Conservation (phyloP, 1,140 invertebrate genomes). For the Nasonia longicornis region DNA sequence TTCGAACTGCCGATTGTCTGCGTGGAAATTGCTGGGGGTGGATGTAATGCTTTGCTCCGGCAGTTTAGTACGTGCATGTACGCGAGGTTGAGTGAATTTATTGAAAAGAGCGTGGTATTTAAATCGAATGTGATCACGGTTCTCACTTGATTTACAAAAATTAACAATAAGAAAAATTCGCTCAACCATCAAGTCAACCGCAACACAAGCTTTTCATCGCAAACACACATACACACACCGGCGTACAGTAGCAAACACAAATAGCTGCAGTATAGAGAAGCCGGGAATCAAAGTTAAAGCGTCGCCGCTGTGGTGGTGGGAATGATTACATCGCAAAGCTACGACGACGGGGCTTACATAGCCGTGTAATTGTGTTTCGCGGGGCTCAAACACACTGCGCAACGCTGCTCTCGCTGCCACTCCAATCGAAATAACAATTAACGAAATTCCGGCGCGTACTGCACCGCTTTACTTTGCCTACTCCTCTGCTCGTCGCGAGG, state of each 20-base stretch:
- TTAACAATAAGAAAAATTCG: no score
- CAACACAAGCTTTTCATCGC: no score
- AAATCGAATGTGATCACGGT: no score
- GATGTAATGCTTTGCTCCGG: not conserved
- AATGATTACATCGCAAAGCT: slow-evolving; percentile 19
- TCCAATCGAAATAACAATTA: slow-evolving; percentile 43
- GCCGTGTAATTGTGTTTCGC: slow-evolving; percentile 22
- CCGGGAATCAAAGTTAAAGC: not conserved
- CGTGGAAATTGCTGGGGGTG: not conserved
- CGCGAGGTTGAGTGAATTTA: not conserved
- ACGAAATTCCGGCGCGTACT: slow-evolving; percentile 25
- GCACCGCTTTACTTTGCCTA: not conserved
- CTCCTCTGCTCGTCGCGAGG: not conserved
- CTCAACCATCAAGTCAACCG: no score
- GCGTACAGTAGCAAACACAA: not conserved
- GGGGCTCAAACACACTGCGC: not conserved
- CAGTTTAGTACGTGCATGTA: not conserved
- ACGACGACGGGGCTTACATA: not conserved
- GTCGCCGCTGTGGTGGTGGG: not conserved
- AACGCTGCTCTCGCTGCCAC: not conserved
- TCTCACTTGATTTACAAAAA: no score
- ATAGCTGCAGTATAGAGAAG: not conserved
- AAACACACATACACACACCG: not conserved
- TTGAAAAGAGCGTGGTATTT: not conserved
- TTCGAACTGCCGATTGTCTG: not conserved